Evolutionary conservation across 2,797 vertebrate species (phyloP).

Genomic region (Phoebastria nigripes): DNA sequence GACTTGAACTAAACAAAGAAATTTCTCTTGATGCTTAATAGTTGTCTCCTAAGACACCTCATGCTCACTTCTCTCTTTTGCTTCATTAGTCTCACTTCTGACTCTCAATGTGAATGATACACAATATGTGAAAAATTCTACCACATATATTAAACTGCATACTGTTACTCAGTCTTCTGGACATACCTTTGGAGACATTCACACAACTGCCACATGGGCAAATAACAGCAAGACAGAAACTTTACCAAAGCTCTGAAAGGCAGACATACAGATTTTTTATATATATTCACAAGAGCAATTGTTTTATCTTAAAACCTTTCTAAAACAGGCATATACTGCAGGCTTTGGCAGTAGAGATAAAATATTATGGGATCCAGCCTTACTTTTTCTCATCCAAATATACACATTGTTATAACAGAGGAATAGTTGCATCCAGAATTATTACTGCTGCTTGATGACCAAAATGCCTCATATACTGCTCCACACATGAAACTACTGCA

Average conservation of each 20-base stretch:
- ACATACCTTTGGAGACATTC: not conserved
- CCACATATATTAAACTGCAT: not conserved
- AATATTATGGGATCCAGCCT: slow-evolving; percentile 70
- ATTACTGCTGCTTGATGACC: slow-evolving; percentile 2
- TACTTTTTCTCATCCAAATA: slow-evolving; percentile 67
- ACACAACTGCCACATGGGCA: not conserved
- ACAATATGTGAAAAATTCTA: not conserved
- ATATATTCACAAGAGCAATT: slow-evolving; percentile 48
- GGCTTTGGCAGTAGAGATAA: slow-evolving; percentile 60
- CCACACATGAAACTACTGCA: slow-evolving; percentile 1
- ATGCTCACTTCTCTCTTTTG: not conserved
- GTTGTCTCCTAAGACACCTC: not conserved
- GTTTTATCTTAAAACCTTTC: slow-evolving; percentile 42
- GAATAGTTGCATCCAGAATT: slow-evolving; percentile 14
- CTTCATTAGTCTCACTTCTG: not conserved
- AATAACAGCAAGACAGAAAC: slow-evolving; percentile 9
- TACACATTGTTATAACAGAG: slow-evolving; percentile 63
- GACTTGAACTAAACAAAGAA: not conserved
- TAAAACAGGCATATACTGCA: slow-evolving; percentile 42
- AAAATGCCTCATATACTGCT: not conserved
- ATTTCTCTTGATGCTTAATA: not conserved
- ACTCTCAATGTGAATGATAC: not conserved
- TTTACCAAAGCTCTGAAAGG: slow-evolving; percentile 14
- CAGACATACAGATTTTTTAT: slow-evolving; percentile 26
- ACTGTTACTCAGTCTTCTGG: not conserved